Base-by-base conservation (phyloP, 1,140 invertebrate genomes). In the Camponotus vicinus region DNA sequence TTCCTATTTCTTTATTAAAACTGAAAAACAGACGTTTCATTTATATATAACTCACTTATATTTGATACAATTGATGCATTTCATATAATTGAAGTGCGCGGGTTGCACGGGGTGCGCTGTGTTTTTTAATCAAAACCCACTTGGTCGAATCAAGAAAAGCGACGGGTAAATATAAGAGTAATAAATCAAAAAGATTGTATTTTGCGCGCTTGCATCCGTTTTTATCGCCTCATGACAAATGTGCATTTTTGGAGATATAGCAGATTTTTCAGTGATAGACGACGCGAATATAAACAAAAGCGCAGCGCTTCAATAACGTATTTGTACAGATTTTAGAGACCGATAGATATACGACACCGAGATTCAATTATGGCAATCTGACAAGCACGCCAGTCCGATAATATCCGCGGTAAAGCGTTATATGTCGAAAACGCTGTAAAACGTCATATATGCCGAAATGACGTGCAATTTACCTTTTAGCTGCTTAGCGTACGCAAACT, bases 121-220 rank as follows among this genome's bases (percentile, higher is more conserved):
- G 42, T 45, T 83, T 83, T 83, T 75, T 75, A 75, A 83, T 83
- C 55, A 73, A 83, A 75, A 45, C 40, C 69, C 55, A 59, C 79
- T 59, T 73, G 1, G 79, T 49, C 67, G 79, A 82, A 61, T 70
- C 79, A 83, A 83, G 79, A 83, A 61, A 75, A 73, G 40, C 55
- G 55, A 75, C 55, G 55, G 55, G 79, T 83, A 83, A 83, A 83
- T 83, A 83, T 63, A 73, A 83, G 55, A 49, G 55, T 27, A 37
- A 83, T 83, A 83, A 83, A 83, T 83, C 79, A 83, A 83, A 63
- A 49, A 83, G 79, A 83, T 83, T 83, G 69, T 75, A 83, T 75
- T 83, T 75, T 49, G 79, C 69, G 40, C 52, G 37, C 15, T 45
- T 45, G 40, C 40, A 55, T 63, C 55, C 69, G 79, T 83, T 83